Percentiles rank a stretch among this genome's conserved stretches.
Conservation (phyloP, 2,888 invertebrate genomes). For the Tetragonisca angustula region DNA sequence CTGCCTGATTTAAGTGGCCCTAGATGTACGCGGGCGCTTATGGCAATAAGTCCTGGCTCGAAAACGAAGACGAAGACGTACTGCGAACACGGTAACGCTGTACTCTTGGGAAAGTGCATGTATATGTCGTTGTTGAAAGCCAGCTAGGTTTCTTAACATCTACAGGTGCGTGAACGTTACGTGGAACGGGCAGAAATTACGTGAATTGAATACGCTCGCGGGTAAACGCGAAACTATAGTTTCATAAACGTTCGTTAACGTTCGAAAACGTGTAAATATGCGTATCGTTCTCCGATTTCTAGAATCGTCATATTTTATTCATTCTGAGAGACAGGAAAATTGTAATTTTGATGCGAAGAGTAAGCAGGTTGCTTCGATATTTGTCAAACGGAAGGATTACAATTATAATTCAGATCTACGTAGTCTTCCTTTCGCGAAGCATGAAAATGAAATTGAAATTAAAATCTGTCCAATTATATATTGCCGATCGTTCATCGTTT, state of each 20-base stretch:
- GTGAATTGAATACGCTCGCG: slow-evolving; percentile 35
- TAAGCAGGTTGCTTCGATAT: neutral
- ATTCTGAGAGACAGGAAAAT: neutral
- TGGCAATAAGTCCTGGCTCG: slow-evolving; percentile 51
- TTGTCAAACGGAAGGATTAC: neutral
- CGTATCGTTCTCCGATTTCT: neutral
- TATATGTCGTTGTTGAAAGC: slow-evolving; percentile 43
- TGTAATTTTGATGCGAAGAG: neutral
- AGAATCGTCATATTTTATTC: neutral
- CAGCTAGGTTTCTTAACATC: slow-evolving; percentile 18
- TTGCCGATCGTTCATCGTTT: neutral
- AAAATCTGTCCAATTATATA: neutral
- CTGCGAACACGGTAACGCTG: slow-evolving; percentile 26
- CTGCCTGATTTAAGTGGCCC: slow-evolving; percentile 63
- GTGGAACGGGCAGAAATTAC: slow-evolving; percentile 28
- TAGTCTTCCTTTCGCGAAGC: neutral
- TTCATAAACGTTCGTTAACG: neutral
- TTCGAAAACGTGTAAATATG: slow-evolving; percentile 5
- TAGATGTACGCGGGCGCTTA: slow-evolving; percentile 51
- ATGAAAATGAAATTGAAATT: neutral
- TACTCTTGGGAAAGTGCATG: slow-evolving; percentile 32
- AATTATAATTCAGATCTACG: neutral
- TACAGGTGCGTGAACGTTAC: slow-evolving; percentile 51
- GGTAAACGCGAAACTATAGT: slow-evolving; percentile 18
- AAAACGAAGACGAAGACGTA: slow-evolving; percentile 27